phyloP scores from a whole-genome alignment of 2,888 invertebrate genomes.

The Drosophila paracracens region DNA sequence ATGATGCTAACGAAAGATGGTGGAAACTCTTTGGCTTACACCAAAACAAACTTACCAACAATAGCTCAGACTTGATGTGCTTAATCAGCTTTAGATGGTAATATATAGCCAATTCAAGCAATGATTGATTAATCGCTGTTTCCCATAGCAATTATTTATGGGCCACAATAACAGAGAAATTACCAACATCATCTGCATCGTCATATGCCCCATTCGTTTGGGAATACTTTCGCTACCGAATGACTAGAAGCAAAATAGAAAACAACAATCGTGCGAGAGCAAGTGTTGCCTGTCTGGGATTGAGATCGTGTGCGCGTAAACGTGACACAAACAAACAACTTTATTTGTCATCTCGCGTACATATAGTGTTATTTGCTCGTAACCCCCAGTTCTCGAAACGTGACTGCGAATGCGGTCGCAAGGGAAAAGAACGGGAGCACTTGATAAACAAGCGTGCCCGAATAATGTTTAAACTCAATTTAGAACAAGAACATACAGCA shows the following conservation, averaged over 20 bases:
- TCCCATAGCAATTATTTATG: background rate
- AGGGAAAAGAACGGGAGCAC: background rate
- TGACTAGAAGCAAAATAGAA: slow-evolving; percentile 75
- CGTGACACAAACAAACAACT: slow-evolving; percentile 73
- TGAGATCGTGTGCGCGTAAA: slow-evolving; percentile 64
- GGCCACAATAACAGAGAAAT: background rate
- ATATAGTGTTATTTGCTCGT: slow-evolving; percentile 10
- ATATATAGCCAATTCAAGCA: background rate
- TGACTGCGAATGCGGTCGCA: slow-evolving; percentile 23
- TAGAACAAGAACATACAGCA: slow-evolving; percentile 31
- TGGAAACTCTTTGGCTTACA: background rate
- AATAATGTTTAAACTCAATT: slow-evolving; percentile 66
- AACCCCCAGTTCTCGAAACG: slow-evolving; percentile 10
- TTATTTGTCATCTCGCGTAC: slow-evolving; percentile 62
- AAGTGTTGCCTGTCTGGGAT: slow-evolving; percentile 22
- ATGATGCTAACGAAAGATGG: background rate
- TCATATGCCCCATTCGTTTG: slow-evolving; percentile 28
- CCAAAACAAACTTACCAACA: background rate
- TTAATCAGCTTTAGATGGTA: background rate
- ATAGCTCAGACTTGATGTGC: background rate
- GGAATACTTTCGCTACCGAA: slow-evolving; percentile 75
- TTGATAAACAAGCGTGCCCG: slow-evolving; percentile 61
- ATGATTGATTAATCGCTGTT: background rate
- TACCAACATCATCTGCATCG: slow-evolving; percentile 33
- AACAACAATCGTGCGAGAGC: slow-evolving; percentile 54